A percentile compares a stretch with the other conserved stretches of the same genome.
phyloP scores from a whole-genome alignment of 23 tunicate genomes.

The Trididemnum clinides region DNA sequence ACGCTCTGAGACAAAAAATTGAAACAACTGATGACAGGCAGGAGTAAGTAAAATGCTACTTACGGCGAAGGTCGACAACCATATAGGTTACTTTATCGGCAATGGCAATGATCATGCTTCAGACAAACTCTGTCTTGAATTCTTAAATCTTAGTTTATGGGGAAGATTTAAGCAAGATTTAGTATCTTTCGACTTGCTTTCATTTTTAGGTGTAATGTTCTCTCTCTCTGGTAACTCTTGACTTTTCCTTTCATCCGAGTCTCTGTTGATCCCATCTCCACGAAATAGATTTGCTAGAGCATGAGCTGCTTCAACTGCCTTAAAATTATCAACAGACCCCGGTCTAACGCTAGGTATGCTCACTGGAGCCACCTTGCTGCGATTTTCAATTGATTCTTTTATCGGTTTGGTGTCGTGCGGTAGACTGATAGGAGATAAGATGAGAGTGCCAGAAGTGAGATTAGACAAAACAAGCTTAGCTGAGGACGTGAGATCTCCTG shows the following conservation, averaged over 20 bases:
- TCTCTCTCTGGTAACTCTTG: no score
- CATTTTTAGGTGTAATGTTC: no score
- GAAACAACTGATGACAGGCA: no score
- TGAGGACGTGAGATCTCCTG: neutral
- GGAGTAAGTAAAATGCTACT: no score
- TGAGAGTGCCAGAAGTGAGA: slow-evolving; percentile 32
- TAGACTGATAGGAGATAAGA: slow-evolving; percentile 19
- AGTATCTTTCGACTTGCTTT: no score
- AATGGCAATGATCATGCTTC: no score
- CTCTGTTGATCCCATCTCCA: neutral
- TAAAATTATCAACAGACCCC: neutral
- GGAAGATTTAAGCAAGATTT: no score
- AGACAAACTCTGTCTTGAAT: no score
- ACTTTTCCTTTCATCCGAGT: no score
- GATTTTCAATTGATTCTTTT: neutral
- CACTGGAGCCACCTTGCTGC: neutral
- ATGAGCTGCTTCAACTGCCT: slow-evolving; percentile 5
- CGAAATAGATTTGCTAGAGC: slow-evolving; percentile 6
- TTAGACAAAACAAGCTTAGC: slow-evolving; percentile 31
- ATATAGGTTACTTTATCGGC: no score
- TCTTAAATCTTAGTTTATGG: slow-evolving; percentile 2
- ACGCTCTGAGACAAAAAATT: no score
- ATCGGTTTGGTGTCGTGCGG: neutral
- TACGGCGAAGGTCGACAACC: no score
- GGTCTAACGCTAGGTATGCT: neutral